Base-by-base conservation (phyloP, 53 echinoderm and acorn worm genomes). In the Crossaster papposus region DNA sequence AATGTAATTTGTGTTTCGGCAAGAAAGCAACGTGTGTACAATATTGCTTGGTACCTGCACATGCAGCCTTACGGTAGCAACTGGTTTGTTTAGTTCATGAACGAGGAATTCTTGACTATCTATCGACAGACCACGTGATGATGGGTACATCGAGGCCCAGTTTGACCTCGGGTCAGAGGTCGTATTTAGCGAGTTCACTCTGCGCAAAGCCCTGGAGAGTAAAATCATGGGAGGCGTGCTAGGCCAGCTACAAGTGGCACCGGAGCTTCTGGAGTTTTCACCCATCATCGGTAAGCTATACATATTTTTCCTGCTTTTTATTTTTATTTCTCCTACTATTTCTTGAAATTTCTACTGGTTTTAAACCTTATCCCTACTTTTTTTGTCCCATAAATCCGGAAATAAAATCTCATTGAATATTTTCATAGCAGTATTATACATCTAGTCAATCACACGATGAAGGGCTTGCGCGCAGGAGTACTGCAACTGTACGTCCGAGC, bases 141-240 rank as follows among this genome's bases (percentile, higher is more conserved):
- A 87, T 77, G 87, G 87, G 18, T 87, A 63, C 2, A 87, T 77
- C 35, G 87, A 87, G 31, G 87, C 87, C 54, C 87, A 72, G 23
- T 87, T 87, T 77, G 87, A 87, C 87, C 75, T 87, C 0, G 87
- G 87, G 62, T 87, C 87, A n/a, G 87, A 87, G 75, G 77, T 29
- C 63, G 87, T 87, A 4, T 87, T 77, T 77, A 87, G 87, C 55
- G 87, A 87, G 37, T 76, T 12, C 36, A 76, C 87, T 23, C 77
- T 87, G 17, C 87, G 87, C 24, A 77, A 13, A 22, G 87, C 87
- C 28, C 77, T 87, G 77, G 87, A 87, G 77, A 87, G 64, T 58
- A 75, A 87, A 35, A 77, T 87, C 14, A 68, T 37, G 54, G 28
- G 87, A 36, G 87, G 87, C 36, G 34, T 76, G 87, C 35, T 87